phyloP scores from a whole-genome alignment of 2,113 vertebrate genomes.

The Dissostichus mawsoni region DNA sequence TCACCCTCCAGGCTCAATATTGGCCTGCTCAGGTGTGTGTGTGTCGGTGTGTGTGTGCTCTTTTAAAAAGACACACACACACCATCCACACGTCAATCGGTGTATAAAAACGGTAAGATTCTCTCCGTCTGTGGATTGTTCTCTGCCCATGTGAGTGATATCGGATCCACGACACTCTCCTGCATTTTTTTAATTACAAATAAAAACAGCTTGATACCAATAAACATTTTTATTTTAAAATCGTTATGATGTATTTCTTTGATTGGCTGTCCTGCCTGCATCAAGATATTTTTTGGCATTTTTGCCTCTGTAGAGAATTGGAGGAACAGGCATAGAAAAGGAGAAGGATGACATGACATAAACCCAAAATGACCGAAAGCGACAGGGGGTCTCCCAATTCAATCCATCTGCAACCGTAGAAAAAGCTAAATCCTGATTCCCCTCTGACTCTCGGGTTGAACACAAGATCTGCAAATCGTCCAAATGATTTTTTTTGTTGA shows the following conservation, averaged over 20 bases:
- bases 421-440: not conserved
- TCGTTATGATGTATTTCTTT: not conserved
- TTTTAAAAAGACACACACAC: not conserved
- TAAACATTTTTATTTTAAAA: too few species aligned
- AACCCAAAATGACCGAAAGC: conserved; percentile 21
- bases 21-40: conserved; percentile 49
- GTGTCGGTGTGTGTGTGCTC: conserved; percentile 8
- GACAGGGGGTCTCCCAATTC: conserved; percentile 22
- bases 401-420: not conserved
- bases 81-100: too few species aligned
- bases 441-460: not conserved
- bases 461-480: conserved; percentile 18
- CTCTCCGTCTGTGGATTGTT: too few species aligned
- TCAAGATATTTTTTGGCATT: not conserved
- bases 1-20: conserved; percentile 26
- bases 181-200: too few species aligned
- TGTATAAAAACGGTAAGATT: too few species aligned
- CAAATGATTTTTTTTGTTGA: conserved; percentile 25
- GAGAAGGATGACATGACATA: conserved; percentile 6
- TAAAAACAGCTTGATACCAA: too few species aligned
- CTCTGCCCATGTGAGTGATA: too few species aligned
- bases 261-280: not conserved
- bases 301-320: not conserved
- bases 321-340: not conserved
- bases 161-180: too few species aligned